phyloP scores from a whole-genome alignment of 2,797 vertebrate genomes.

The Enteromius unitaeniatus region DNA sequence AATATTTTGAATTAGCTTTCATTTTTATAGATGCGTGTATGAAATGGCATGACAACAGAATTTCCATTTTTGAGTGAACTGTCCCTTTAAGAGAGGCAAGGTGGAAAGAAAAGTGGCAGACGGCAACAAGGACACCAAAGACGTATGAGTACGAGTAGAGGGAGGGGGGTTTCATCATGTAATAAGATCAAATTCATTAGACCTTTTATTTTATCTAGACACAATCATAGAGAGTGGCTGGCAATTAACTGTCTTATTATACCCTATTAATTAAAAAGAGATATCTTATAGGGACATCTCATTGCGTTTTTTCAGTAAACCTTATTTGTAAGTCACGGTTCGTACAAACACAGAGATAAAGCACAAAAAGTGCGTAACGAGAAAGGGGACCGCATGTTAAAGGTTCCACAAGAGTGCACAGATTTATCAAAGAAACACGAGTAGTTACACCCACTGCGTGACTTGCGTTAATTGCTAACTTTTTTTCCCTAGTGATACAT shows the following conservation, averaged over 20 bases:
- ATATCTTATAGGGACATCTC: constrained; percentile 62
- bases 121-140: background rate
- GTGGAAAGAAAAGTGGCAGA: background rate
- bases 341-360: constrained; percentile 42
- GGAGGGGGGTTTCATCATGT: constrained; percentile 58
- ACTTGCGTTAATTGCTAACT: constrained; percentile 2
- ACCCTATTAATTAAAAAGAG: constrained; percentile 63
- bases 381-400: background rate
- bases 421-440: constrained; percentile 28
- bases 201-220: constrained; percentile 67
- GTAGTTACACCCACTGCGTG: background rate
- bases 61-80: background rate
- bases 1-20: background rate
- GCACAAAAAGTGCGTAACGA: constrained; percentile 40
- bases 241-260: constrained; percentile 73
- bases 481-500: constrained; percentile 29
- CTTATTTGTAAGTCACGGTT: constrained; percentile 56
- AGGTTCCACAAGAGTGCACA: constrained; percentile 16
- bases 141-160: background rate
- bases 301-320: constrained; percentile 54
- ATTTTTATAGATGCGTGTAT: background rate
- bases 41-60: background rate
- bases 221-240: constrained; percentile 64
- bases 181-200: constrained; percentile 68
- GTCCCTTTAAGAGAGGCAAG: background rate